phyloP scores from a whole-genome alignment of 2,888 invertebrate genomes.

The Drosophila kanekoi region DNA sequence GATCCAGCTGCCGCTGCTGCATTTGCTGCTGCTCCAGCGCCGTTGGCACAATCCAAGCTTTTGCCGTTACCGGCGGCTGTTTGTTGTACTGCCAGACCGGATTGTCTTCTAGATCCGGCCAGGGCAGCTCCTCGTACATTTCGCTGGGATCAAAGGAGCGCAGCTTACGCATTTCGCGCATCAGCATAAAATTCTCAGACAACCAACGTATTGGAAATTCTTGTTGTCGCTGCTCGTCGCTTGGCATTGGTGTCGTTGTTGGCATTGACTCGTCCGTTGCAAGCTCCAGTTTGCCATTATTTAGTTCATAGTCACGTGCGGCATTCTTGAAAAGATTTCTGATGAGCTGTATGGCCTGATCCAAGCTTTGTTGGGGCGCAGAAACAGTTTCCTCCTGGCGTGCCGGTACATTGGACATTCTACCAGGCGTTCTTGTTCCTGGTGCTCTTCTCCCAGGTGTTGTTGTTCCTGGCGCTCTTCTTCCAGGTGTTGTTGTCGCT shows the following conservation, averaged over 20 bases:
- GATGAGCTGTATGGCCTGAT: neutral
- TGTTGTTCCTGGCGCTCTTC: neutral
- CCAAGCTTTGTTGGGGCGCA: neutral
- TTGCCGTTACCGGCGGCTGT: neutral
- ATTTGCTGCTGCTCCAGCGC: neutral
- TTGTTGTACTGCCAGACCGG: conserved; percentile 10
- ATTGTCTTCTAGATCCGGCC: conserved; percentile 10
- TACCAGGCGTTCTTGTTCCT: neutral
- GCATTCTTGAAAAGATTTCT: neutral
- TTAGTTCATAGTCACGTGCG: neutral
- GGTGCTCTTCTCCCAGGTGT: neutral
- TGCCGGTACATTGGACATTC: too few relatives aligned
- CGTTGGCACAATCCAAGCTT: neutral
- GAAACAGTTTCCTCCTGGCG: too few relatives aligned
- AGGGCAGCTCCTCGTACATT: conserved; percentile 8
- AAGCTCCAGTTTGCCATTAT: neutral
- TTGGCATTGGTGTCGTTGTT: neutral
- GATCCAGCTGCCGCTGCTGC: neutral
- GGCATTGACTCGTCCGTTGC: neutral
- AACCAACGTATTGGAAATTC: conserved; percentile 10
- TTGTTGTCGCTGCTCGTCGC: neutral
- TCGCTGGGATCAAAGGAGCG: neutral
- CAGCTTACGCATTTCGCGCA: conserved; percentile 17
- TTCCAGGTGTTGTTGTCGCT: neutral
- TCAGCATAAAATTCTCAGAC: conserved; percentile 11